A percentile compares a stretch with the other conserved stretches of the same genome.
phyloP scores from a whole-genome alignment of 2,797 vertebrate species.

The Esox lucius region DNA sequence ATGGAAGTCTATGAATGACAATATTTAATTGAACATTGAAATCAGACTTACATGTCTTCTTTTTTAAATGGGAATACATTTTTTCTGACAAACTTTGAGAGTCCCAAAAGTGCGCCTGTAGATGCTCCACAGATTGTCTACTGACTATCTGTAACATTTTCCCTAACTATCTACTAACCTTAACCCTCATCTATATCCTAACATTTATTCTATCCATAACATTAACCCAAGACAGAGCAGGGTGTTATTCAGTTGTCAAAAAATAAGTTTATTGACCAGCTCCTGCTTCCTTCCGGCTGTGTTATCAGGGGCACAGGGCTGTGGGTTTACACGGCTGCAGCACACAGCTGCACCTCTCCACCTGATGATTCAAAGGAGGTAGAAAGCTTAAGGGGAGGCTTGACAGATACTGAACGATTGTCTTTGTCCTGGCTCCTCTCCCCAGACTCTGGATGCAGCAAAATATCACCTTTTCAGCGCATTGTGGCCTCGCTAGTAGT shows the following conservation, averaged over 20 bases:
- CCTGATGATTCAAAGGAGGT: not conserved
- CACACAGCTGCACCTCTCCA: constrained; percentile 10
- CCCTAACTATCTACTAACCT: no score
- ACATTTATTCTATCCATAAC: no score
- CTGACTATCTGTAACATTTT: no score
- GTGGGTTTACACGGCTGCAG: not conserved
- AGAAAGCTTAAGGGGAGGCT: not conserved
- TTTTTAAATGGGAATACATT: no score
- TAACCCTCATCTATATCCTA: no score
- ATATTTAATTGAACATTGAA: no score
- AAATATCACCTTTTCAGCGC: constrained; percentile 40
- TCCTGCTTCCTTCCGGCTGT: constrained; percentile 4
- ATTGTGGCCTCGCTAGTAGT: not conserved
- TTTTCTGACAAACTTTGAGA: no score
- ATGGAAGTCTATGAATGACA: not conserved
- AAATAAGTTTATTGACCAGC: not conserved
- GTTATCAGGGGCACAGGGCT: constrained; percentile 2
- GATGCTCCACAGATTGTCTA: no score
- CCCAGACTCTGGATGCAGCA: constrained; percentile 32
- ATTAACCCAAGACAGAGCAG: not conserved
- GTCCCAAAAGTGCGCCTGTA: no score
- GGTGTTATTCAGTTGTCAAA: constrained; percentile 5
- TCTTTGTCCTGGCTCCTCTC: not conserved
- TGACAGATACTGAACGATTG: constrained; percentile 10
- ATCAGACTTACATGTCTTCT: no score